These are phyloP conservation scores for Apodemia duryi DNA, from an alignment of 2,888 invertebrate species.

Conservation along the genomic window DNA sequence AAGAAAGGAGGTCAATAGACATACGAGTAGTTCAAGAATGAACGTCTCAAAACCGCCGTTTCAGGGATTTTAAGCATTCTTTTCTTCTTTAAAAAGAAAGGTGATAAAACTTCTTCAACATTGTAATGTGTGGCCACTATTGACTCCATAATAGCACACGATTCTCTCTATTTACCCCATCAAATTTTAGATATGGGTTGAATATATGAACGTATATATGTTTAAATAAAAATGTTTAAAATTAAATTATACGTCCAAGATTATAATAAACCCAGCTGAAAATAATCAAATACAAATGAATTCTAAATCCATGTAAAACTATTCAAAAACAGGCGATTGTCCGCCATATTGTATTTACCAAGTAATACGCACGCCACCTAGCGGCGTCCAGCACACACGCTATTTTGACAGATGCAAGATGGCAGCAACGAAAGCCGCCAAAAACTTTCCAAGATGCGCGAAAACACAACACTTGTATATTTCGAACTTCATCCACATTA, in stretches of 20 bases:
- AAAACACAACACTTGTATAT: conserved; percentile 38
- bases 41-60: too few species aligned
- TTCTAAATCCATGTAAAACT: conserved; percentile 59
- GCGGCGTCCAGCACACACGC: conserved; percentile 56
- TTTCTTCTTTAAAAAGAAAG: too few species aligned
- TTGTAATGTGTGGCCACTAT: too few species aligned
- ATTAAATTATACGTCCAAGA: not conserved
- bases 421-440: conserved; percentile 49
- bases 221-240: not conserved
- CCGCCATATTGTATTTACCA: conserved; percentile 56
- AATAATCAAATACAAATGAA: conserved; percentile 14
- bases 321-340: conserved; percentile 55
- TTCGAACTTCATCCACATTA: not conserved
- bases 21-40: too few species aligned
- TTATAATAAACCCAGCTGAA: not conserved
- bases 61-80: too few species aligned
- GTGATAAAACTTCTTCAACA: too few species aligned
- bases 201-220: not conserved
- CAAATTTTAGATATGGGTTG: not conserved
- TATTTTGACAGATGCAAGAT: conserved; percentile 57
- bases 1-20: too few species aligned
- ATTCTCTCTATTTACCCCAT: not conserved
- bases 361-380: conserved; percentile 70
- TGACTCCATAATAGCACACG: too few species aligned
- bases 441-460: conserved; percentile 31